A percentile compares a stretch with the other conserved stretches of the same genome.
Conservation (phyloP, 2,113 vertebrate genomes). For the Corythoichthys intestinalis region DNA sequence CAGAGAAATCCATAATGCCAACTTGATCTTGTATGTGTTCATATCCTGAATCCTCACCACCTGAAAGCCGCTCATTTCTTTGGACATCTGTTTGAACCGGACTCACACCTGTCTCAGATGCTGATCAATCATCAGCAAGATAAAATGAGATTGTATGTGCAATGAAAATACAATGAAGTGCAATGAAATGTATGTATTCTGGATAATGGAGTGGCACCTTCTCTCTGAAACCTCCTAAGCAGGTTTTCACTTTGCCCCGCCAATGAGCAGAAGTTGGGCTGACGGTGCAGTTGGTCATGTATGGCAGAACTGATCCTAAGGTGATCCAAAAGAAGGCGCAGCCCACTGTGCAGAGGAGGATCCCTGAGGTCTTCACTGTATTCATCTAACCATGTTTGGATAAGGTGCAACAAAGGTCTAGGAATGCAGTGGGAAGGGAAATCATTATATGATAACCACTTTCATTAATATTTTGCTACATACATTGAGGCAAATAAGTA, state of each 20-base stretch:
- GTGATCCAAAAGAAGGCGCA: conserved; percentile 63
- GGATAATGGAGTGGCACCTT: conserved; percentile 46
- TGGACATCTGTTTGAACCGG: conserved; percentile 15
- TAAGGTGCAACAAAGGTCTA: conserved; percentile 66
- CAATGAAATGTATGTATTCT: background rate
- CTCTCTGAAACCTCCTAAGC: conserved; percentile 64
- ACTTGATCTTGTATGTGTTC: conserved; percentile 38
- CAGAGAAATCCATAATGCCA: conserved; percentile 74
- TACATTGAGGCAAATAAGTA: background rate
- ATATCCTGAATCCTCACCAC: conserved; percentile 43
- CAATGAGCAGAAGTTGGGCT: conserved; percentile 61
- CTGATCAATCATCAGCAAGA: conserved; percentile 15
- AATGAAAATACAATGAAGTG: background rate
- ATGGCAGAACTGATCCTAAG: conserved; percentile 60
- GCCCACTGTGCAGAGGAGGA: conserved; percentile 67
- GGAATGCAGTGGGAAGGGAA: background rate
- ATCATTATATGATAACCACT: conserved; percentile 10
- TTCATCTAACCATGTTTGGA: conserved; percentile 80
- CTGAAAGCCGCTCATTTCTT: conserved; percentile 29
- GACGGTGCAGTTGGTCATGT: conserved; percentile 32
- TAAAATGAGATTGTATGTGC: background rate
- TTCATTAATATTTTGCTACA: background rate
- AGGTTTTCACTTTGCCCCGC: conserved; percentile 67
- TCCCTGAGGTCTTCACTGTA: conserved; percentile 81
- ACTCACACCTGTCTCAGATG: conserved; percentile 17